A percentile compares a stretch with the other conserved stretches of the same genome.
Conservation (phyloP, 2,797 vertebrate species). For the Neomorphus geoffroyi region DNA sequence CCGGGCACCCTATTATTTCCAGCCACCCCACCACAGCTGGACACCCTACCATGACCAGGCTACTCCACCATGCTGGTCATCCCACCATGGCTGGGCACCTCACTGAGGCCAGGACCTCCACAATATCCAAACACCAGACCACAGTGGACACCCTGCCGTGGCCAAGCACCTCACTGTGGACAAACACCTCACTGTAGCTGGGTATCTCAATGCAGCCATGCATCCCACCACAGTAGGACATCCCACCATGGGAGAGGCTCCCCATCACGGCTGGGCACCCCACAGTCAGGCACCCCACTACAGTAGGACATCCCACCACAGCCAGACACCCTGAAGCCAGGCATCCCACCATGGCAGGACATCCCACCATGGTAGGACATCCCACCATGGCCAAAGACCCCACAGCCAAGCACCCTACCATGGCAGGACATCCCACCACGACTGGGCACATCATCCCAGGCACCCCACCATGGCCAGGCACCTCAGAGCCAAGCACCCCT, state of each 20-base stretch:
- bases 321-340: no score
- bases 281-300: no score
- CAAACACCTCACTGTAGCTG: background rate
- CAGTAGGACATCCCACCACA: no score
- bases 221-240: fast-evolving
- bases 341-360: fast-evolving
- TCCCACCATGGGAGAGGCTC: background rate
- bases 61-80: background rate
- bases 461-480: background rate
- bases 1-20: no score
- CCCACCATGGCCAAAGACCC: background rate
- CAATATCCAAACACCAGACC: background rate
- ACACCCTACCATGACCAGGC: background rate
- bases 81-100: background rate
- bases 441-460: background rate
- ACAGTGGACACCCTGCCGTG: background rate
- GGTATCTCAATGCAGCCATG: fast-evolving
- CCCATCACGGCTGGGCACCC: background rate
- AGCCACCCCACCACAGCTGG: background rate
- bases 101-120: no score
- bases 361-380: fast-evolving
- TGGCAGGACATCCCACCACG: fast-evolving
- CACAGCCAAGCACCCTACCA: fast-evolving
- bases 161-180: background rate
- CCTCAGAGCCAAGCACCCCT: background rate